Evolutionary conservation across 2,797 vertebrate genomes (phyloP).

Genomic region (Poliocrania exsul): DNA sequence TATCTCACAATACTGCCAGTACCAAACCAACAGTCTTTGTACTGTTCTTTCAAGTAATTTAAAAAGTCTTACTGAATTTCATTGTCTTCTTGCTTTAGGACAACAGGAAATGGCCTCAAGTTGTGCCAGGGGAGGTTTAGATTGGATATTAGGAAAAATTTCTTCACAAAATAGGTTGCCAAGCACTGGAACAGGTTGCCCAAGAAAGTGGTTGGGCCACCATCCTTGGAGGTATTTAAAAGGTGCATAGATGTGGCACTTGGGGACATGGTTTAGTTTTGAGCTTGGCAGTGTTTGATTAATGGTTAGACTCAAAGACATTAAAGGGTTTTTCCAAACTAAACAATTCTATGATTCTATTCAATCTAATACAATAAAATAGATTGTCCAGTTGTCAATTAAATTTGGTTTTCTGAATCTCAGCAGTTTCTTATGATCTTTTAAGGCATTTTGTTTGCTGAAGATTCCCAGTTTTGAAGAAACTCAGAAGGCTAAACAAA

Average conservation of each 20-base stretch:
- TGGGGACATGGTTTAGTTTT: not conserved
- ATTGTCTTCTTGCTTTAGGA: not conserved
- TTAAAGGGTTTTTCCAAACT: not conserved
- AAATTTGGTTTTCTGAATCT: not conserved
- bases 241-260: not conserved
- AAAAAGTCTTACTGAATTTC: not conserved
- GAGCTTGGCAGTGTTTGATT: not conserved
- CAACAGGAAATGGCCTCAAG: not conserved
- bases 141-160: not conserved
- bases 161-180: not conserved
- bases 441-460: not conserved
- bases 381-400: not conserved
- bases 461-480: not conserved
- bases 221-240: not conserved
- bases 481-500: not conserved
- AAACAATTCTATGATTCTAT: rapidly evolving
- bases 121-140: not conserved
- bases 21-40: not conserved
- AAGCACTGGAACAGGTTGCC: not conserved
- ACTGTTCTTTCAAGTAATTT: not conserved
- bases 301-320: not conserved
- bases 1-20: not conserved
- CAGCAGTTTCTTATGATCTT: not conserved
- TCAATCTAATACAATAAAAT: not conserved
- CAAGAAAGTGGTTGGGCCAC: not conserved